Base-by-base conservation (phyloP, 2,888 invertebrate species). In the Campoletis raptor region DNA sequence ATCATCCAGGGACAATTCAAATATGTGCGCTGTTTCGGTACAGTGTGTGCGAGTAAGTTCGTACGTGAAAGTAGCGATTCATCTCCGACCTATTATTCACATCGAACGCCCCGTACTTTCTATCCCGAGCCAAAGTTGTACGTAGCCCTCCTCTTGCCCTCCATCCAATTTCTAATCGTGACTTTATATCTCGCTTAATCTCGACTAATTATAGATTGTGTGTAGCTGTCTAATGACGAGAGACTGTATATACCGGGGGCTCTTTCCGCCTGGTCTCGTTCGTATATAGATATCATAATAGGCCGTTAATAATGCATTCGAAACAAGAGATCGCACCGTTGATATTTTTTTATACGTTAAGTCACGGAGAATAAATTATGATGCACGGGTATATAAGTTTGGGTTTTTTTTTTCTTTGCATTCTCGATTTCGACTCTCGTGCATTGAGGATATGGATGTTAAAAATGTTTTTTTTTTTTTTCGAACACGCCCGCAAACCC, bases 151-250 rank as follows among this genome's bases (percentile, higher is more conserved):
- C n/a, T 15, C 74, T 61, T 37, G 42, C 37, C 74, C 57, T 30
- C 15, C 36, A n/a, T 12, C 70, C 54, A 54, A 81, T 86, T 86
- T 83, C 83, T 80, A 83, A 83, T 86, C 86, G 76, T 81, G 77
- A 77, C 80, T 61, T 45, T 18, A 30, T 86, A 83, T 86, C 86
- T 81, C 83, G 83, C 67, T 84, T 67, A 77, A 86, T 86, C 81
- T 81, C 83, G 78, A 72, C 86, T 86, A 86, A 86, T 86, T 83
- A 86, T 74, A 86, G 83, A 83, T 86, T 74, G 83, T 78, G 72
- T 73, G 57, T 76, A 40, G 74, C 64, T 82, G 78, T 83, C 83
- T 86, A 86, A 86, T 84, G 83, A 86, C 73, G 81, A 73, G 81
- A 73, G 86, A 77, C 77, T 78, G 64, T 69, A 61, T 61, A 61